Evolutionary conservation across 1,140 invertebrate species (phyloP), one percentile per base, ranked within the genome.

Genomic region (Pseudobourletiella spinata): DNA sequence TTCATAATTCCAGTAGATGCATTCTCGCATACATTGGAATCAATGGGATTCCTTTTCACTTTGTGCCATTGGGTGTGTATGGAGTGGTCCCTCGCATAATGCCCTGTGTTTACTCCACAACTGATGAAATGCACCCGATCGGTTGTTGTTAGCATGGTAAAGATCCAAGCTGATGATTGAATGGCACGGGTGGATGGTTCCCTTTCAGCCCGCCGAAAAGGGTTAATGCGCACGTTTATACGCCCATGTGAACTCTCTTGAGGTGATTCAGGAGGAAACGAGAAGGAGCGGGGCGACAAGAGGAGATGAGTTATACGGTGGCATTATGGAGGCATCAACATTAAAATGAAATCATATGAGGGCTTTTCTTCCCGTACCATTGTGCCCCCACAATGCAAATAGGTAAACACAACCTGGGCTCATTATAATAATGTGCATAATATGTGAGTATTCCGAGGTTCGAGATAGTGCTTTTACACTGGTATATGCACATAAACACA

Each of bases 331-430:
- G 22, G 44, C 18, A 25, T 51, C 48, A 24, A 26, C 48, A 25
- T 51, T 51, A 51, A 51, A 51, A 51, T 25, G 48, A 26, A 51
- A 51, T 51, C 48, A 51, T 26, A 24, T 51, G 48, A 51, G 48
- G 48, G 48, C 48, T 46, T 46, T 46, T 46, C 44, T 18, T 46
- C 28, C 14, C 24, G n/a, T 39, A 39, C n/a, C n/a, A 39, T 39
- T 39, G 32, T 11, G 32, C 32, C 32, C 32, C 32, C 32, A 11
- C n/a, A 39, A 39, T 39, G n/a, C 32, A n/a, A 39, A 39, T 11
- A 11, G n/a, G 32, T 39, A 39, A 39, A 39, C 32, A 39, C n/a
- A n/a, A 39, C 32, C 32, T 39, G n/a, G 32, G 32, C 8, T 39
- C 32, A 39, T 8, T 39, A n/a, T 39, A 39, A 11, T 39, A 39